Conservation (phyloP, 2,888 invertebrate species). For the Drosophila basisetae region DNA sequence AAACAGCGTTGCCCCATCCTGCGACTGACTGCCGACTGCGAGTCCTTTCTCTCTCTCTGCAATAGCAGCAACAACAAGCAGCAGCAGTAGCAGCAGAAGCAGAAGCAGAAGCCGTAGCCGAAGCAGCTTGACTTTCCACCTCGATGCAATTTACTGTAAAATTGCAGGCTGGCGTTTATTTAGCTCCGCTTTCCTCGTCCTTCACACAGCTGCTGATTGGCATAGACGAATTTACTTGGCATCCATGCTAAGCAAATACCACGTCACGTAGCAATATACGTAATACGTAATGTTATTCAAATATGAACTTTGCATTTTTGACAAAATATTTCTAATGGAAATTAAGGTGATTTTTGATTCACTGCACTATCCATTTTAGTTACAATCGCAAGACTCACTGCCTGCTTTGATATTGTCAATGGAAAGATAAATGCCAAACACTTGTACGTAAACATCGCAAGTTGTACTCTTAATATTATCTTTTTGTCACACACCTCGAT, state of each 20-base stretch:
- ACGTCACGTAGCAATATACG: slow-evolving; percentile 33
- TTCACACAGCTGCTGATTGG: slow-evolving; percentile 49
- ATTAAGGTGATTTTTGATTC: not conserved
- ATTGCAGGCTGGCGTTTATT: slow-evolving; percentile 64
- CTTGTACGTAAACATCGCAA: not conserved
- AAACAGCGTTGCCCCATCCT: slow-evolving; percentile 41
- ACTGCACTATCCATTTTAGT: not conserved
- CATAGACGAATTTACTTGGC: slow-evolving; percentile 37
- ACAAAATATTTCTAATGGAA: slow-evolving; percentile 1
- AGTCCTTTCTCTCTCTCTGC: slow-evolving; percentile 3
- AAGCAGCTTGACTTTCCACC: slow-evolving; percentile 74
- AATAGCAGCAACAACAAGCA: not conserved
- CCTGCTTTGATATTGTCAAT: not conserved
- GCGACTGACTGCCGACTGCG: slow-evolving; percentile 33
- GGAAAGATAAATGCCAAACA: not conserved
- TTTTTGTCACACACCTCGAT: not conserved
- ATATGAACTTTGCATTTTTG: slow-evolving; percentile 20
- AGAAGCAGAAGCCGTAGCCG: slow-evolving; percentile 9
- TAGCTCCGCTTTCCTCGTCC: slow-evolving; percentile 31
- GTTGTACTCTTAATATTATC: not conserved
- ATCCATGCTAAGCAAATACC: slow-evolving; percentile 33
- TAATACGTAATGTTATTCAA: slow-evolving; percentile 33
- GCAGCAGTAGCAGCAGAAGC: not conserved
- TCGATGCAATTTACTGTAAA: slow-evolving; percentile 75
- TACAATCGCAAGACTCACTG: not conserved